Conservation (phyloP, 2,888 invertebrate genomes). For the Phortica magna region DNA sequence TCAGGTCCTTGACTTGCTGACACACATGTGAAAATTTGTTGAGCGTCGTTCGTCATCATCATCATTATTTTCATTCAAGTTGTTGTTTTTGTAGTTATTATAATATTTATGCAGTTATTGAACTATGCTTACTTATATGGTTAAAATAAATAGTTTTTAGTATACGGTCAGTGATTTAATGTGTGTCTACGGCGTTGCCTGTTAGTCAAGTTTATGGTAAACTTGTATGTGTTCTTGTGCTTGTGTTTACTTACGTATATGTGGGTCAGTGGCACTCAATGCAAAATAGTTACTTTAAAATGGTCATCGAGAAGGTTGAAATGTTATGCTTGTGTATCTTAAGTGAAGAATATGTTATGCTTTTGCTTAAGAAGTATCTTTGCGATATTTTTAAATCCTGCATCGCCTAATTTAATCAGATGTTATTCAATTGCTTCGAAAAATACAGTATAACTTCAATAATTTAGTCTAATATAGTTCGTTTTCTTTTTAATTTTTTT, state of each 20-base stretch:
- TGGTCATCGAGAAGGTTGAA: too few relatives aligned
- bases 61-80: constrained; percentile 8
- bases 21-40: constrained; percentile 59
- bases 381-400: too few relatives aligned
- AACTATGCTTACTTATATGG: constrained; percentile 31
- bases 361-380: too few relatives aligned
- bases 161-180: constrained; percentile 28
- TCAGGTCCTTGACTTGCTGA: constrained; percentile 68
- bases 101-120: constrained; percentile 31
- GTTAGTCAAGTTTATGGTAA: neutral
- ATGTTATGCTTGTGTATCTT: too few relatives aligned
- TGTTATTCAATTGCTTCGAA: too few relatives aligned
- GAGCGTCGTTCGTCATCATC: constrained; percentile 59
- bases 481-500: too few relatives aligned
- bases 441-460: too few relatives aligned
- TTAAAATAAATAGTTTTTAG: constrained; percentile 19
- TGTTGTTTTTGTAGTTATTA: constrained; percentile 16
- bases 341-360: too few relatives aligned
- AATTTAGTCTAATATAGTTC: too few relatives aligned
- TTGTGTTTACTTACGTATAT: neutral
- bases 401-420: too few relatives aligned
- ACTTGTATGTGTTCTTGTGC: neutral
- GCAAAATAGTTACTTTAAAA: constrained; percentile 6
- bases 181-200: neutral
- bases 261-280: constrained; percentile 29